These are phyloP conservation scores for Dynastes grantii DNA, from an alignment of 2,888 invertebrate species.

Conservation along the genomic window DNA sequence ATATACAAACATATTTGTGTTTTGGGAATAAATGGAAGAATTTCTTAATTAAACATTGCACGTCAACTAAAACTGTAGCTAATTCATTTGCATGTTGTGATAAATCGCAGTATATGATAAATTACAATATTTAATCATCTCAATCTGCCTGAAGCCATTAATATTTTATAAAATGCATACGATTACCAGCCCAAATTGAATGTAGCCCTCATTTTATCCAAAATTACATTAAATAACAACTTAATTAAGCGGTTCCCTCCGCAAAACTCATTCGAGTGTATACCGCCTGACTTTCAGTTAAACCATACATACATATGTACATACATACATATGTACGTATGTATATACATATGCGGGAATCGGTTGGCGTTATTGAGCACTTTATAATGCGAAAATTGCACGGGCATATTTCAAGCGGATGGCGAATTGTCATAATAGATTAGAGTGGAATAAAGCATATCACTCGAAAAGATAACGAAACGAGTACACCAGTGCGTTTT, in stretches of 20 bases:
- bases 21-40: too few relatives aligned
- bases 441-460: too few relatives aligned
- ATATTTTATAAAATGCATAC: slow-evolving; percentile 5
- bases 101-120: neutral
- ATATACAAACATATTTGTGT: too few relatives aligned
- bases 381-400: too few relatives aligned
- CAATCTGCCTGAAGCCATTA: neutral
- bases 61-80: neutral
- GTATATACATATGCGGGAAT: too few relatives aligned
- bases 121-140: neutral
- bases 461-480: too few relatives aligned
- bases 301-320: neutral
- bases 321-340: too few relatives aligned
- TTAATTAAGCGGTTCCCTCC: slow-evolving; percentile 1
- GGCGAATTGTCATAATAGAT: too few relatives aligned
- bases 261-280: neutral
- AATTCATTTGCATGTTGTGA: neutral
- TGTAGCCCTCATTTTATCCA: neutral
- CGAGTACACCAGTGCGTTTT: too few relatives aligned
- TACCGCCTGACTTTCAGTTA: neutral
- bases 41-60: neutral
- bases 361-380: too few relatives aligned
- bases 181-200: neutral
- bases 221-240: slow-evolving; percentile 19
- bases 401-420: too few relatives aligned